Evolutionary conservation across 2,113 vertebrate species (phyloP).

Genomic region (Lamprotornis superbus): DNA sequence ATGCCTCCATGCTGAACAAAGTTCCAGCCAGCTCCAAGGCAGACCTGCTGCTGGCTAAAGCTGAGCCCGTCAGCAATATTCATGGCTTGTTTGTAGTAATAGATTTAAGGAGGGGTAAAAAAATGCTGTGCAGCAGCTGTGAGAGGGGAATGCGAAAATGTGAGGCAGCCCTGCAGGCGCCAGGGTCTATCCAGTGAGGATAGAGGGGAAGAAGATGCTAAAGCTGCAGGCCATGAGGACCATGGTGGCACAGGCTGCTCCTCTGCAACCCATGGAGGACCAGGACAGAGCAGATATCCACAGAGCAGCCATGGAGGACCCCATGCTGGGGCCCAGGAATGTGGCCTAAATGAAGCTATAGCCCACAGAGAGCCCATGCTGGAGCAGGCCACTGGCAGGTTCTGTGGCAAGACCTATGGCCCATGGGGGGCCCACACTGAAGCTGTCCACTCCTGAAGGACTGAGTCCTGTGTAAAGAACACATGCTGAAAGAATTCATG

Average conservation of each 20-base stretch:
- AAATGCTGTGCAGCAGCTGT: neutral
- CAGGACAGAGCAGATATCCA: accelerated
- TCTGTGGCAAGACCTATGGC: neutral
- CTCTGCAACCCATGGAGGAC: neutral
- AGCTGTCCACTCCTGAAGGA: neutral
- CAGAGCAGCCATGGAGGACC: neutral
- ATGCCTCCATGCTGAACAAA: neutral
- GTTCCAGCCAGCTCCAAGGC: neutral
- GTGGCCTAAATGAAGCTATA: neutral
- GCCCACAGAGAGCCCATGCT: accelerated
- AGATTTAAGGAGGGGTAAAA: neutral
- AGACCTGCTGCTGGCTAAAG: accelerated
- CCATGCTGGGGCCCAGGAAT: too few relatives aligned
- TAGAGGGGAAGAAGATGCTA: neutral
- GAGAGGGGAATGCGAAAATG: neutral
- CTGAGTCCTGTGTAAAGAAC: neutral
- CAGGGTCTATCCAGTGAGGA: neutral
- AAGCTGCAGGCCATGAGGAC: neutral
- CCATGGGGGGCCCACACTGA: neutral
- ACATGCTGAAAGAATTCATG: neutral
- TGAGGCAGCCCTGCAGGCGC: neutral
- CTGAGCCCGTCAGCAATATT: neutral
- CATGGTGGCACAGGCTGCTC: neutral
- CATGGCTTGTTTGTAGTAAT: neutral
- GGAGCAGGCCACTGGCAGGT: neutral